Evolutionary conservation across 2,888 invertebrate species (phyloP).

Genomic region (Pecten maximus): DNA sequence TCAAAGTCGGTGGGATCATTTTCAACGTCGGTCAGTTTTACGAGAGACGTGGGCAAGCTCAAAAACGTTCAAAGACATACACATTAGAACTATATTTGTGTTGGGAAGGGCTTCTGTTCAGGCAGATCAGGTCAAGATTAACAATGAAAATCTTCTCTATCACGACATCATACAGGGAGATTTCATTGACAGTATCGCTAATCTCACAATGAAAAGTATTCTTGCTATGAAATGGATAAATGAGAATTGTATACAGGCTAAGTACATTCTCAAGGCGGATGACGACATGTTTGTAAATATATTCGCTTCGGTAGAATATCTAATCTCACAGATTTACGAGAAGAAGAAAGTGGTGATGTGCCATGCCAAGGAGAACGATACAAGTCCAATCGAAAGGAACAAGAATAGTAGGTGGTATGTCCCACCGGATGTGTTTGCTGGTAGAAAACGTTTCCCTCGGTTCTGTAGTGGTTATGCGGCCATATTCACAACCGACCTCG

Average conservation of each 20-base stretch:
- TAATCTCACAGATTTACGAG: slow-evolving; percentile 60
- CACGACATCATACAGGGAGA: slow-evolving; percentile 66
- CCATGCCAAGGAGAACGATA: slow-evolving; percentile 62
- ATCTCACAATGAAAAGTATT: slow-evolving; percentile 64
- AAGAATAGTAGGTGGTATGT: slow-evolving; percentile 71
- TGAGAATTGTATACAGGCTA: slow-evolving; percentile 56
- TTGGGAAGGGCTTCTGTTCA: slow-evolving; percentile 58
- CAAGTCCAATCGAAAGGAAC: slow-evolving; percentile 66
- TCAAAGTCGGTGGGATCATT: slow-evolving; percentile 63
- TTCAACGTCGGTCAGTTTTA: slow-evolving; percentile 56
- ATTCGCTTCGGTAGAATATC: slow-evolving; percentile 63
- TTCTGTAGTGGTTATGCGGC: slow-evolving; percentile 78
- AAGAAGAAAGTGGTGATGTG: slow-evolving; percentile 63
- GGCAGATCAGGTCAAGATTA: slow-evolving; percentile 61
- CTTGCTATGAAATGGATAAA: slow-evolving; percentile 64
- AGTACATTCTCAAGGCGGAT: slow-evolving; percentile 67
- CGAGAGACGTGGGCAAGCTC: slow-evolving; percentile 66
- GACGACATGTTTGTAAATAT: slow-evolving; percentile 74
- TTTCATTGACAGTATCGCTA: slow-evolving; percentile 61
- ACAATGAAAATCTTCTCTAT: slow-evolving; percentile 62
- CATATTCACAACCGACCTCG: slow-evolving; percentile 68
- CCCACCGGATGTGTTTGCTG: slow-evolving; percentile 60
- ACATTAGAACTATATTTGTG: slow-evolving; percentile 60
- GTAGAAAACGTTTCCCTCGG: slow-evolving; percentile 69
- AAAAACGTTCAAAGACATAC: slow-evolving; percentile 51